Evolutionary conservation across 2,888 invertebrate species (phyloP).

Genomic region (Malachius bipustulatus): DNA sequence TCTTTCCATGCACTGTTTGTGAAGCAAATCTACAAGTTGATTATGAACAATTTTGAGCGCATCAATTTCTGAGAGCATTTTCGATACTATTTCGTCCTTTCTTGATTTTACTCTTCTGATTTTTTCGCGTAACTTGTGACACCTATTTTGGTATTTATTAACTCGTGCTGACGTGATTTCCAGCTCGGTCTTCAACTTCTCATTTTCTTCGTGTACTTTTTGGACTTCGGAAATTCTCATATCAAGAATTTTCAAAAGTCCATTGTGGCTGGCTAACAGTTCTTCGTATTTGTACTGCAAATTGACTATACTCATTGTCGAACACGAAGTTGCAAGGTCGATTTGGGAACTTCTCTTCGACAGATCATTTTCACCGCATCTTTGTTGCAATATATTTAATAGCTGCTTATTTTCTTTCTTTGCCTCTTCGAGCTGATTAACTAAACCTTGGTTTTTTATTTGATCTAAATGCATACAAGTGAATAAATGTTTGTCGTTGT

Average conservation of each 20-base stretch:
- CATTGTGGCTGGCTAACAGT: slow-evolving; percentile 28
- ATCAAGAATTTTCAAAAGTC: slow-evolving; percentile 29
- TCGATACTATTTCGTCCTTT: too few relatives aligned
- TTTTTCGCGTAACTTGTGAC: slow-evolving; percentile 25
- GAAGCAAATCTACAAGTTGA: slow-evolving; percentile 27
- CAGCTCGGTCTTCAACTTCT: slow-evolving; percentile 20
- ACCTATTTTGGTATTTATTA: slow-evolving; percentile 20
- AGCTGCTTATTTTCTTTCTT: slow-evolving; percentile 29
- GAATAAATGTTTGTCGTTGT: slow-evolving; percentile 25
- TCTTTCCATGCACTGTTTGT: slow-evolving; percentile 29
- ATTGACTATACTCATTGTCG: slow-evolving; percentile 43
- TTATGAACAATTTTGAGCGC: slow-evolving; percentile 29
- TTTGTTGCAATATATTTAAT: slow-evolving; percentile 26
- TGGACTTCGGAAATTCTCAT: slow-evolving; percentile 27
- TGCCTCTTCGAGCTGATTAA: slow-evolving; percentile 26
- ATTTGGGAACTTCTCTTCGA: slow-evolving; percentile 25
- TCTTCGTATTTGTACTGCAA: slow-evolving; percentile 41
- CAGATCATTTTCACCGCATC: slow-evolving; percentile 16
- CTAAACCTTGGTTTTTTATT: slow-evolving; percentile 22
- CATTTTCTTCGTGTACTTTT: slow-evolving; percentile 27
- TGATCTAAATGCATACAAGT: slow-evolving; percentile 23
- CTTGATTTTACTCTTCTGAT: too few relatives aligned
- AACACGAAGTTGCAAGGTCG: slow-evolving; percentile 37
- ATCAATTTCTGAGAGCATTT: too few relatives aligned
- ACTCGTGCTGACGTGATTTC: slow-evolving; percentile 4